Conservation (phyloP, 2,797 vertebrate genomes). For the Oreonectes daqikongensis region DNA sequence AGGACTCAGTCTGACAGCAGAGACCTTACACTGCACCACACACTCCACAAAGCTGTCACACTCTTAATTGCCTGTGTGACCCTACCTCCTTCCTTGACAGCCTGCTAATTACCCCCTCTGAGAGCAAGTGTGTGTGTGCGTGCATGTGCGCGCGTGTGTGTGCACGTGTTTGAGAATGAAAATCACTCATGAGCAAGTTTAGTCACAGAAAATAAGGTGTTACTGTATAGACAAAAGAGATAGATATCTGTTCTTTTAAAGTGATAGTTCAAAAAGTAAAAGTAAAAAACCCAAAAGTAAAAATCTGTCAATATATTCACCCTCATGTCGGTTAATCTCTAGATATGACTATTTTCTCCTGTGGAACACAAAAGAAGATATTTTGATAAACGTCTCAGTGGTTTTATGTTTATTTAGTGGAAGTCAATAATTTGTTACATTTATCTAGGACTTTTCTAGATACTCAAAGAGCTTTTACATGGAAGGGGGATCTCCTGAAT, state of each 20-base stretch:
- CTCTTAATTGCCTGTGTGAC: conserved; percentile 80
- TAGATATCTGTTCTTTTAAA: background rate
- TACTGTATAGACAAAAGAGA: background rate
- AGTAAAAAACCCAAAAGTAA: too few relatives aligned
- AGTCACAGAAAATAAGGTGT: conserved; percentile 24
- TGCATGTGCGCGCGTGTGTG: conserved; percentile 52
- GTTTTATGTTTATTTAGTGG: too few relatives aligned
- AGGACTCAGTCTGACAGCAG: conserved; percentile 50
- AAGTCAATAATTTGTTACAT: too few relatives aligned
- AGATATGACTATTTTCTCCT: too few relatives aligned
- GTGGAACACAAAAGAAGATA: too few relatives aligned
- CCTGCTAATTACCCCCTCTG: conserved; percentile 74
- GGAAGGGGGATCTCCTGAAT: too few relatives aligned
- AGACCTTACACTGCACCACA: conserved; percentile 66
- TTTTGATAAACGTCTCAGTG: too few relatives aligned
- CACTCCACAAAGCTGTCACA: conserved; percentile 72
- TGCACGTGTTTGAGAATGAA: conserved; percentile 30
- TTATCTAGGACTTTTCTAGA: too few relatives aligned
- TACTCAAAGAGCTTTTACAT: too few relatives aligned
- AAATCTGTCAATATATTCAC: too few relatives aligned
- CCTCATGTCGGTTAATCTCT: too few relatives aligned
- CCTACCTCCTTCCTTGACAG: conserved; percentile 69
- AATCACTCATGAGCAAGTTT: conserved; percentile 38
- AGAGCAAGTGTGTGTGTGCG: conserved; percentile 43
- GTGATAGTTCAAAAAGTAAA: too few relatives aligned